Conservation (phyloP, 2,888 invertebrate species). For the Tetramorium bicarinatum region DNA sequence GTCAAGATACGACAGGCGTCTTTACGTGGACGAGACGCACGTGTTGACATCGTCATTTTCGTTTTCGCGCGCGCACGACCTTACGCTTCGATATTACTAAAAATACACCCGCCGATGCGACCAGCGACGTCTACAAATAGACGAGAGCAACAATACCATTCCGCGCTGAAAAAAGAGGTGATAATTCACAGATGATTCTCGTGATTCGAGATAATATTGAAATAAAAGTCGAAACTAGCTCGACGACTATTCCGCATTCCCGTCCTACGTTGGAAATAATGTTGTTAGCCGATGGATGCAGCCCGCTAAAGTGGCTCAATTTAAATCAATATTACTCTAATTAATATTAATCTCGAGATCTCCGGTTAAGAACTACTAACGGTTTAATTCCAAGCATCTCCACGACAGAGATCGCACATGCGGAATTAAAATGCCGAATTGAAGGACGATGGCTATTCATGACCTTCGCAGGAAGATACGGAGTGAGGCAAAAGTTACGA, state of each 20-base stretch:
- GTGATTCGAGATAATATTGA: not conserved
- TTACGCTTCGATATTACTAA: constrained; percentile 31
- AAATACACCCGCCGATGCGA: constrained; percentile 36
- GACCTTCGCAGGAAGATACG: not conserved
- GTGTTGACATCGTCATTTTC: constrained; percentile 31
- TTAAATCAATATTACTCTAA: not conserved
- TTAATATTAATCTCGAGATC: not conserved
- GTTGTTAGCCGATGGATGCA: too few relatives aligned
- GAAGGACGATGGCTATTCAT: not conserved
- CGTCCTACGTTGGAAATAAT: not conserved
- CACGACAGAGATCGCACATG: not conserved
- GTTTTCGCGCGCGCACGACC: constrained; percentile 18
- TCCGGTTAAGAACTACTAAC: too few relatives aligned
- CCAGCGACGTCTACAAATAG: constrained; percentile 6
- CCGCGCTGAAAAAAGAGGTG: not conserved
- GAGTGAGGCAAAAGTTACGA: too few relatives aligned
- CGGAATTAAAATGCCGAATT: not conserved
- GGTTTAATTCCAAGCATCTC: not conserved
- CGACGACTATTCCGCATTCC: not conserved
- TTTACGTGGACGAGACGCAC: not conserved
- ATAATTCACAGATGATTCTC: not conserved
- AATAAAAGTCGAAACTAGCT: not conserved
- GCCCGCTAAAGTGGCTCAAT: not conserved
- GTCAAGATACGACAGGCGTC: constrained; percentile 11
- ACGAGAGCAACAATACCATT: not conserved